These are phyloP conservation scores for Siniperca obscura DNA, from an alignment of 2,797 vertebrate species.

Conservation along the genomic window DNA sequence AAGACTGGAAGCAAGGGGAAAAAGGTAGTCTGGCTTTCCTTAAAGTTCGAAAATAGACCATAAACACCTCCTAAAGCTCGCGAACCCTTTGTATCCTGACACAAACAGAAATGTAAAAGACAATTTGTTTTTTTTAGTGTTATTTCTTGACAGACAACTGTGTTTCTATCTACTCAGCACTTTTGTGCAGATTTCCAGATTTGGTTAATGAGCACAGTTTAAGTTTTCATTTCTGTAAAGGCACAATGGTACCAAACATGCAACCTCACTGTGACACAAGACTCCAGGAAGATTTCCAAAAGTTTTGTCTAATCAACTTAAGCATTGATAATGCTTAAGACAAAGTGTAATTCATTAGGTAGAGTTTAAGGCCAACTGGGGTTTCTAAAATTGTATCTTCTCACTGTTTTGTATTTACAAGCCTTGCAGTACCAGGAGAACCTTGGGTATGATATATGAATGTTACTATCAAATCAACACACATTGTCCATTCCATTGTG, in stretches of 20 bases:
- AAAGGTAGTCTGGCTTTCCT: no score
- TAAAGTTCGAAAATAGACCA: background rate
- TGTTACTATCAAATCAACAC: background rate
- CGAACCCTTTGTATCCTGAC: background rate
- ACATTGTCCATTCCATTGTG: background rate
- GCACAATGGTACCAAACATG: no score
- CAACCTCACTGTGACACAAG: no score
- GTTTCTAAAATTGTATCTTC: background rate
- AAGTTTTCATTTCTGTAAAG: no score
- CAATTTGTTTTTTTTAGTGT: no score
- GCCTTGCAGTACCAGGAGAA: background rate
- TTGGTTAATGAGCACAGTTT: no score
- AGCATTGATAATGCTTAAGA: background rate
- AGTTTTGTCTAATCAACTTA: background rate
- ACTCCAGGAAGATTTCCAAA: no score
- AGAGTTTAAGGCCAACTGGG: background rate
- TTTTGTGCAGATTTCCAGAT: no score
- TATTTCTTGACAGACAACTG: no score
- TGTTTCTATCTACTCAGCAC: no score
- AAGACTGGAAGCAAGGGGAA: no score
- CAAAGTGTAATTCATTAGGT: background rate
- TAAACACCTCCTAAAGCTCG: background rate
- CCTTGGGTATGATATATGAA: background rate
- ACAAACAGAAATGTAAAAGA: background rate
- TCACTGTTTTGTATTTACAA: constrained; percentile 4